Evolutionary conservation across 2,113 vertebrate genomes (phyloP).

Genomic region (Tichodroma muraria): DNA sequence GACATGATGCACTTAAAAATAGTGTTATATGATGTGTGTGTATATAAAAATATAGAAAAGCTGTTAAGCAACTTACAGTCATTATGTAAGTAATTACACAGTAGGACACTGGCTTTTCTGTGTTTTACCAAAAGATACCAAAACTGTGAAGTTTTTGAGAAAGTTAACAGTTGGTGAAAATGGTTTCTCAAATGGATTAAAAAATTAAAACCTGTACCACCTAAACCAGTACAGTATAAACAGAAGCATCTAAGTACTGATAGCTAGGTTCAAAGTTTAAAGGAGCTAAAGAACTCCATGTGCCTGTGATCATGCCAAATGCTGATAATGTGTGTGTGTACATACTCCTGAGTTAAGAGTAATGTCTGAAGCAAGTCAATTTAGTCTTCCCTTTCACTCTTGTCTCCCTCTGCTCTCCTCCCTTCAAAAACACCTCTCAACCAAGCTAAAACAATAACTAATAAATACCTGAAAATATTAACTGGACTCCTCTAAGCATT

Average conservation of each 20-base stretch:
- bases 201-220: background rate
- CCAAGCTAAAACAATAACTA: background rate
- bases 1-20: background rate
- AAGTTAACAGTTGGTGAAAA: background rate
- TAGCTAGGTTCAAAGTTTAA: background rate
- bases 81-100: background rate
- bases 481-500: background rate
- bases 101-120: background rate
- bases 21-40: background rate
- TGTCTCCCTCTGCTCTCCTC: background rate
- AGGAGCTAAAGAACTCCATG: background rate
- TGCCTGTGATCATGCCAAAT: background rate
- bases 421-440: background rate
- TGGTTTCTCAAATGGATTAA: background rate
- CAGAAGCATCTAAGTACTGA: background rate
- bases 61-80: background rate
- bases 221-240: background rate
- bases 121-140: background rate
- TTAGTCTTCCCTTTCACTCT: background rate
- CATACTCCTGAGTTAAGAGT: background rate
- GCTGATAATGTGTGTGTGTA: background rate
- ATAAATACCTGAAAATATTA: background rate
- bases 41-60: background rate
- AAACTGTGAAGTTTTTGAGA: background rate
- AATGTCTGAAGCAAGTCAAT: background rate